phyloP scores from a whole-genome alignment of 2,888 invertebrate species.

The Ceramica pisi region DNA sequence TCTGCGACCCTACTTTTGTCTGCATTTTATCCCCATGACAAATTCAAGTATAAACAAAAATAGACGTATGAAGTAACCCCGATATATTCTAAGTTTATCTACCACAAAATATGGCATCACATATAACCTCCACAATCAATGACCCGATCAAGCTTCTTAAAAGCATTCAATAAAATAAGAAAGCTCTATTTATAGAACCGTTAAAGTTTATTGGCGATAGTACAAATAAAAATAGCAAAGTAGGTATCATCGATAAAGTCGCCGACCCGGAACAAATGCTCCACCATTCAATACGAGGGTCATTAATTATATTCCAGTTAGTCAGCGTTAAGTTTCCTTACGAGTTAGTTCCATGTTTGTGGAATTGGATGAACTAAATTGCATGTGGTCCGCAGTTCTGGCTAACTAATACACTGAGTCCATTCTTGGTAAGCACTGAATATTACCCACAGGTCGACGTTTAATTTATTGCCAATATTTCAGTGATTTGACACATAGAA shows the following conservation, averaged over 20 bases:
- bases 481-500: too few species aligned
- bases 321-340: constrained; percentile 32
- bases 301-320: constrained; percentile 48
- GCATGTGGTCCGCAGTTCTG: background rate
- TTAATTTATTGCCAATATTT: background rate
- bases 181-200: constrained; percentile 37
- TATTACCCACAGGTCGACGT: background rate
- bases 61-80: background rate
- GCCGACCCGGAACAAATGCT: constrained; percentile 37
- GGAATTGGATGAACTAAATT: constrained; percentile 3
- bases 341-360: constrained; percentile 34
- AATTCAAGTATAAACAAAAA: background rate
- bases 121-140: constrained; percentile 36
- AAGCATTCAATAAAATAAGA: constrained; percentile 38
- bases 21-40: background rate
- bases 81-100: background rate
- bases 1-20: background rate
- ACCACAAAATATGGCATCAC: background rate
- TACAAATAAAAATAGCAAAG: constrained; percentile 52
- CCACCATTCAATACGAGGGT: constrained; percentile 24
- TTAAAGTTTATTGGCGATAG: constrained; percentile 39
- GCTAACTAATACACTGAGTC: background rate
- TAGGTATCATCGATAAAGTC: constrained; percentile 48
- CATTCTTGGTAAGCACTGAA: background rate
- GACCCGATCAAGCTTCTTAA: constrained; percentile 38